Evolutionary conservation across 2,888 invertebrate species (phyloP), one percentile per base, ranked within the genome.

Genomic region (Dryadula phaetusa): DNA sequence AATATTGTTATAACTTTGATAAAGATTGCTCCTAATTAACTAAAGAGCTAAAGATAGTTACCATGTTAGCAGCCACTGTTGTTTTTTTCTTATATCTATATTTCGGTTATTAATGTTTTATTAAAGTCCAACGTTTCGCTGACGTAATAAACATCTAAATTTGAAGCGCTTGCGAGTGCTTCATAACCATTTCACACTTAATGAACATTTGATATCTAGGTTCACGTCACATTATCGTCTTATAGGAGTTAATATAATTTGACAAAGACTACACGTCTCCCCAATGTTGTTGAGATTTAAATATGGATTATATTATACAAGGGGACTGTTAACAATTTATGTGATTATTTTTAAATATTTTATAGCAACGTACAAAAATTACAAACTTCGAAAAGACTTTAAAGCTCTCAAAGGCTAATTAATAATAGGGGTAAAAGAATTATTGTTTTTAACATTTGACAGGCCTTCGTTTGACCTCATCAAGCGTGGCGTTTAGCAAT

Each of bases 111-210:
- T 2, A 12, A 12, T 37, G 8, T 8, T 34, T 1, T 37, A 37
- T 37, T 3, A 12, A 37, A 37, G 1, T 52, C 10, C 16, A 28
- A 52, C 0, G 16, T 28, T 16, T 16, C 16, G 2, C 8, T 52
- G 32, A 32, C 52, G 10, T 52, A 16, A 32, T 52, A 16, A n/a
- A 16, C 28, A 52, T 52, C 7, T 52, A 52, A 52, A 16, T 16
- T 52, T 16, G 8, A 52, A 32, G 52, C 25, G 25, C 28, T 32
- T 16, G 16, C 16, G 16, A 16, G 16, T 18, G 10, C 52, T 52
- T 16, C 52, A 52, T 52, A 32, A 52, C 16, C 28, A 52, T 52
- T 52, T 52, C 52, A 52, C 52, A 52, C 52, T 32, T 52, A 16
- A n/a, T 52, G 52, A 52, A 32, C 52, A 52, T 12, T 32, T 52